Conservation (phyloP, 1,140 invertebrate genomes). For the Microvelia longipes region DNA sequence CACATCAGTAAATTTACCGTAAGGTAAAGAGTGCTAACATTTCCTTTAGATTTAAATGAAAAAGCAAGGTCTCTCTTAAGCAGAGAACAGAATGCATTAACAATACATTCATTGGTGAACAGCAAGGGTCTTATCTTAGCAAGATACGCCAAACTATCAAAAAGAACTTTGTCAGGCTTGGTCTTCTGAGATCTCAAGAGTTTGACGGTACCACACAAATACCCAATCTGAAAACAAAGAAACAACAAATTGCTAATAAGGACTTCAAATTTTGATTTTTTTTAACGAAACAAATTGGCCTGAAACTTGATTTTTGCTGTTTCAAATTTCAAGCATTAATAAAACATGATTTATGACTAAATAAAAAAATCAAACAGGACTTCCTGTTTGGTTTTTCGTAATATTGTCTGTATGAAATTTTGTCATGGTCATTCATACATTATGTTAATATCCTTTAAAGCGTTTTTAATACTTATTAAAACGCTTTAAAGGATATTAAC, state of each 20-base stretch:
- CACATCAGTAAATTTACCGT: conserved; percentile 71
- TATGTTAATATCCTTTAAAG: too few species aligned
- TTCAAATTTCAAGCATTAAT: too few species aligned
- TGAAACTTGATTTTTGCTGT: conserved; percentile 9
- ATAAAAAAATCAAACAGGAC: too few species aligned
- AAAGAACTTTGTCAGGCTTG: conserved; percentile 67
- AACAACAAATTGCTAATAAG: conserved; percentile 7
- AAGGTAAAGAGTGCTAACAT: conserved; percentile 63
- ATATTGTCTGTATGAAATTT: too few species aligned
- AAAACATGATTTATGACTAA: too few species aligned
- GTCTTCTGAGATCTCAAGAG: conserved; percentile 45
- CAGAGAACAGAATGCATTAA: conserved; percentile 65
- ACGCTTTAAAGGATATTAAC: too few species aligned
- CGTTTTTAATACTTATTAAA: too few species aligned
- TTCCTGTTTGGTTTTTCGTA: too few species aligned
- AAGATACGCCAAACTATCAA: conserved; percentile 61
- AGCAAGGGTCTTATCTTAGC: conserved; percentile 62
- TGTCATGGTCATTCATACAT: too few species aligned
- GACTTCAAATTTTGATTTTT: conserved; percentile 2
- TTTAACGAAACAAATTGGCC: conserved; percentile 5
- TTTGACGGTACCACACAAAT: conserved; percentile 44
- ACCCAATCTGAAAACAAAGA: conserved; percentile 27
- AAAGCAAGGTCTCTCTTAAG: conserved; percentile 55
- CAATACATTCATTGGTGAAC: conserved; percentile 62
- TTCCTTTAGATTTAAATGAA: conserved; percentile 58